Evolutionary conservation across 2,797 vertebrate genomes (phyloP).

Genomic region (Scyliorhinus canicula): DNA sequence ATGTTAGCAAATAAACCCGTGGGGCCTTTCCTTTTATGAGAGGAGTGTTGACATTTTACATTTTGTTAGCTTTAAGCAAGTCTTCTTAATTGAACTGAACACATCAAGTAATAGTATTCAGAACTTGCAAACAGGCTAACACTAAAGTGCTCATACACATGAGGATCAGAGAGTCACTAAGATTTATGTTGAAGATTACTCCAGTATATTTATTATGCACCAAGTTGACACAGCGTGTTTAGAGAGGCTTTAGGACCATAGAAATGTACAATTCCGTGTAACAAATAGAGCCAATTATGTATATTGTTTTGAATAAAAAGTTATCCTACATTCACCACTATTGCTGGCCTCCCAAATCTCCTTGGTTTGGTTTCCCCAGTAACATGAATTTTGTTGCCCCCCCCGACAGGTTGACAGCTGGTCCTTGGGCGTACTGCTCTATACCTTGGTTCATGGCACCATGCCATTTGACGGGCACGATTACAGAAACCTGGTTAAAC

Average conservation of each 20-base stretch:
- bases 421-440: conserved; percentile 90
- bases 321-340: not conserved
- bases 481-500: conserved; percentile 80
- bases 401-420: conserved; percentile 83
- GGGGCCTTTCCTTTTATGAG: not conserved
- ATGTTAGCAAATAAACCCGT: not conserved
- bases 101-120: not conserved
- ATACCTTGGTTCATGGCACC: conserved; percentile 83
- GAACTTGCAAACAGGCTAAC: not conserved
- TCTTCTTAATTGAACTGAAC: not conserved
- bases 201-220: not conserved
- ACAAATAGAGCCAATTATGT: not conserved
- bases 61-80: not conserved
- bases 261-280: no score
- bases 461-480: conserved; percentile 93
- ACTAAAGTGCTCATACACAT: not conserved
- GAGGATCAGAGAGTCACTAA: not conserved
- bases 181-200: not conserved
- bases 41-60: not conserved
- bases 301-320: no score
- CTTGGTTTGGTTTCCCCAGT: not conserved
- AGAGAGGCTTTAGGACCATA: not conserved
- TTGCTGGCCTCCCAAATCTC: not conserved
- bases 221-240: not conserved
- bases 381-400: not conserved